Evolutionary conservation across 2,113 vertebrate species (phyloP), one percentile per base, ranked within the genome.

Genomic region (Scopus umbretta): DNA sequence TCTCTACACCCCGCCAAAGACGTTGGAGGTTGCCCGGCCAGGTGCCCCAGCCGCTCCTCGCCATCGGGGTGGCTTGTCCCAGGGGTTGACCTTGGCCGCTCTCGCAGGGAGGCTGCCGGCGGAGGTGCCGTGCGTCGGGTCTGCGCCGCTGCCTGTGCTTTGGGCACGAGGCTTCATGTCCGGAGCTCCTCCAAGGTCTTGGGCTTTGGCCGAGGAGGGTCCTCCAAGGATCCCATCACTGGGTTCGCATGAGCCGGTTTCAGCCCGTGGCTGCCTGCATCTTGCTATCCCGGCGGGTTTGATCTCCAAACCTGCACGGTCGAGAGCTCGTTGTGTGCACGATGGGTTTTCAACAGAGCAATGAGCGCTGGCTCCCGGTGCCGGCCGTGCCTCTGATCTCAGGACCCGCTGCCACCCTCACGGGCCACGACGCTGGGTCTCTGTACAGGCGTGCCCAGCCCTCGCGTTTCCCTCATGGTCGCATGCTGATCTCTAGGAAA

Each of bases 361-460:
- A 3, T 0, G 6, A 63, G 43, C 1, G 1, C 52, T 61, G 79
- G n/a, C 25, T 16, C 38, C 38, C 1, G 2, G 45, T 0, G 0
- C 18, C 2, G 30, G 36, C 58, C 0, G 1, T 83, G 58, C 13
- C 63, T 40, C 2, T 3, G 45, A 11, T 16, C 42, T 42, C 0
- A 0, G 81, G 23, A 43, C 23, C 30, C 0, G 0, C 34, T 65
- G 52, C 19, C 15, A 9, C 2, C 1, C 0, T 21, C 0, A 0
- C 0, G 10, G 79, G 53, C 32, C 0, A 0, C 0, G 4, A 11
- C 0, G 0, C 8, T 36, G 80, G 45, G 7, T 71, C 43, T 80
- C 0, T 0, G 38, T 26, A 0, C n/a, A 9, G 36, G 15, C 3
- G 4, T 50, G 22, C 49, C 65, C 67, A 36, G 62, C 53, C 67